A percentile compares a stretch with the other conserved stretches of the same genome.
Conservation (phyloP, 1,140 invertebrate genomes). For the Tetramorium alpestre region DNA sequence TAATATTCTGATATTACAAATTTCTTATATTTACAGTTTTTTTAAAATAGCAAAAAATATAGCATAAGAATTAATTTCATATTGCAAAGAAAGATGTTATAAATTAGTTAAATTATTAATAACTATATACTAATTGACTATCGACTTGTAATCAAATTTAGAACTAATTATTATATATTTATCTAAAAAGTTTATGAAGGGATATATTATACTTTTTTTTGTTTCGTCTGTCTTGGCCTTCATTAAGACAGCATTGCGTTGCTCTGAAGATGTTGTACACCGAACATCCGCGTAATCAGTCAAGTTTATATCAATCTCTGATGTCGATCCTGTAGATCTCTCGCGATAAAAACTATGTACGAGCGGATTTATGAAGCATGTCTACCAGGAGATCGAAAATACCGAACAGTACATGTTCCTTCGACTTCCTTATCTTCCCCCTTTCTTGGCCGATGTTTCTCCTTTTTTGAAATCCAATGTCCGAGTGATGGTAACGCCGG, state of each 20-base stretch:
- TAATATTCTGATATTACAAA: not conserved
- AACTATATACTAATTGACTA: not conserved
- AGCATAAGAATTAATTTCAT: not conserved
- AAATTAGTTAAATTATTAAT: not conserved
- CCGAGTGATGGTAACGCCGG: constrained; percentile 58
- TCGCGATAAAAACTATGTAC: constrained; percentile 25
- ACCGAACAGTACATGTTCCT: not conserved
- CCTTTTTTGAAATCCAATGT: constrained; percentile 16
- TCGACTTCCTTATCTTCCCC: constrained; percentile 51
- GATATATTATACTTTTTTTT: not conserved
- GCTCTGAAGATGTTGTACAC: not conserved
- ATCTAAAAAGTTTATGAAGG: not conserved
- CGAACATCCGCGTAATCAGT: not conserved
- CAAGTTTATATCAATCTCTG: constrained; percentile 19
- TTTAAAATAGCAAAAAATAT: not conserved
- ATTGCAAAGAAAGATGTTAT: not conserved
- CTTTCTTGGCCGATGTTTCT: constrained; percentile 14
- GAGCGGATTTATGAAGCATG: constrained; percentile 63
- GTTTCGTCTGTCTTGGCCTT: not conserved
- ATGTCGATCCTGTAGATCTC: constrained; percentile 37
- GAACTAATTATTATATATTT: not conserved
- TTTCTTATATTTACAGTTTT: not conserved
- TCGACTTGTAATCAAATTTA: not conserved
- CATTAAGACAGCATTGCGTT: not conserved
- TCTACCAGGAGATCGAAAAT: constrained; percentile 56